Percentiles rank a stretch among this genome's conserved stretches.
Conservation (phyloP, 2,888 invertebrate genomes). For the Brachylomia viminalis region DNA sequence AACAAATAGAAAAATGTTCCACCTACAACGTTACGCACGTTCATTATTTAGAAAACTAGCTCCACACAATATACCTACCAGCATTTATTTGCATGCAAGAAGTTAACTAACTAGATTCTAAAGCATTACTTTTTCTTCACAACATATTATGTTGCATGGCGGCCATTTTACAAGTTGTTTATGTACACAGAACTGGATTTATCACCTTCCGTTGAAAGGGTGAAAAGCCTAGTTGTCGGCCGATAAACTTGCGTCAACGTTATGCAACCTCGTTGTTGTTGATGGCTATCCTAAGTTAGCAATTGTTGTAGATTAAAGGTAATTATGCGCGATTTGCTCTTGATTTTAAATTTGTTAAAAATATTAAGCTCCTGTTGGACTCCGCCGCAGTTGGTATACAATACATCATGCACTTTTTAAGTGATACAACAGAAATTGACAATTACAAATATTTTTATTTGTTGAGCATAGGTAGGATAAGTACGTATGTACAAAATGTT, state of each 20-base stretch:
- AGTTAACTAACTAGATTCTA: conserved; percentile 23
- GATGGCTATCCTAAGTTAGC: conserved; percentile 52
- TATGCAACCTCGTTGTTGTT: conserved; percentile 67
- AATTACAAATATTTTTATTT: no score
- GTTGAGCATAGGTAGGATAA: no score
- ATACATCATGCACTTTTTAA: not conserved
- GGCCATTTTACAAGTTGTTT: conserved; percentile 24
- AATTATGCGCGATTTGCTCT: not conserved
- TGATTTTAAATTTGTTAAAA: not conserved
- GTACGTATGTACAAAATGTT: no score
- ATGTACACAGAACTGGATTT: conserved; percentile 52
- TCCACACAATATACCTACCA: not conserved
- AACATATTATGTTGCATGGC: conserved; percentile 12
- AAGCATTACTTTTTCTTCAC: conserved; percentile 15
- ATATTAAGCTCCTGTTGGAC: not conserved
- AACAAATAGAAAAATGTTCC: not conserved
- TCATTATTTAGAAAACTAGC: not conserved
- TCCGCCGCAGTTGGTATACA: not conserved
- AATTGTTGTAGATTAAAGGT: not conserved
- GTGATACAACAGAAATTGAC: not conserved
- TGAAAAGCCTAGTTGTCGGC: conserved; percentile 43
- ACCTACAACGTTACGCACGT: not conserved
- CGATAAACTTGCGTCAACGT: conserved; percentile 61
- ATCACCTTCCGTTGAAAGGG: conserved; percentile 52
- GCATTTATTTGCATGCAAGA: conserved; percentile 26